Percentiles rank a stretch among this genome's conserved stretches.
Conservation (phyloP, 2,113 vertebrate genomes). For the Suricata suricatta region DNA sequence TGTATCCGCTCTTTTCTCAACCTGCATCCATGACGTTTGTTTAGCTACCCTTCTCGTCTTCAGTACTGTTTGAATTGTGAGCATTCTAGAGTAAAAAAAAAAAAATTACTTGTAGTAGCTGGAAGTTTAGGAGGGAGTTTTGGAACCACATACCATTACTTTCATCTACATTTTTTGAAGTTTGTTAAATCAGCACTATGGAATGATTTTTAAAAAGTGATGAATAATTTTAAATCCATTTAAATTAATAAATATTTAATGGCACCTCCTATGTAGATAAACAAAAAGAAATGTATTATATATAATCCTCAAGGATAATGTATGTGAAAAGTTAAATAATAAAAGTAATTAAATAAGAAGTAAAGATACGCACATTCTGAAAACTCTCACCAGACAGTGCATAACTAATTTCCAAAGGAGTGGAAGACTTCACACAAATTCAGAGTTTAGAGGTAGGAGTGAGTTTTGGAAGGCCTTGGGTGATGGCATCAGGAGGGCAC, state of each 20-base stretch:
- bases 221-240: conserved; percentile 15
- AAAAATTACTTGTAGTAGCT: not conserved
- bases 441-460: not conserved
- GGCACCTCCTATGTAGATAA: not conserved
- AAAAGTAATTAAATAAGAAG: not conserved
- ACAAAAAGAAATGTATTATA: not conserved
- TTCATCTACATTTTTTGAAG: not conserved
- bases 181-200: not conserved
- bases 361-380: not conserved
- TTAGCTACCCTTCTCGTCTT: not conserved
- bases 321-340: not conserved
- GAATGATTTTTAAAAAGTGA: not conserved
- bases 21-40: not conserved
- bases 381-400: not conserved
- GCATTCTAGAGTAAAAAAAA: not conserved
- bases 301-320: not conserved
- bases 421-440: not conserved
- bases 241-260: conserved; percentile 30
- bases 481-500: no score
- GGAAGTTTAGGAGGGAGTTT: conserved; percentile 13
- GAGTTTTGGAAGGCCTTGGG: not conserved
- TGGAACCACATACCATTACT: not conserved
- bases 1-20: not conserved
- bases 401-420: not conserved
- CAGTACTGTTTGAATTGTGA: not conserved